These are phyloP conservation scores for Chiloscyllium punctatum DNA, from an alignment of 2,797 vertebrate genomes.

Conservation along the genomic window DNA sequence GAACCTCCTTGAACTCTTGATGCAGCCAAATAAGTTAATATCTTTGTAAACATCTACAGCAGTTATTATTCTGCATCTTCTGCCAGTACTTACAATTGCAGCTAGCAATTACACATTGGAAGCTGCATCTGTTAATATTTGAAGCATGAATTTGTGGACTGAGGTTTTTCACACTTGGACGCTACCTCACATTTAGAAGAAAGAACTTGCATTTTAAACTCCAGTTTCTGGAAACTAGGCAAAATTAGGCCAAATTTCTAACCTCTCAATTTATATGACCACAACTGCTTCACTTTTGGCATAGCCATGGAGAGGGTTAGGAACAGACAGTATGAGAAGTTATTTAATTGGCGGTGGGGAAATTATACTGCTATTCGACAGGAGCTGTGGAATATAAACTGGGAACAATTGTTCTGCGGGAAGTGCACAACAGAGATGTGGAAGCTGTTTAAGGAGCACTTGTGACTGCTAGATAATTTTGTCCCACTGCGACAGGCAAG, in stretches of 20 bases:
- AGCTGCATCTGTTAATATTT: neutral
- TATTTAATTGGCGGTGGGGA: too few species aligned
- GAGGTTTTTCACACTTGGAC: neutral
- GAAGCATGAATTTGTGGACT: neutral
- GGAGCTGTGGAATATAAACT: too few species aligned
- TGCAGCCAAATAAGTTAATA: neutral
- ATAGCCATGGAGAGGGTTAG: too few species aligned
- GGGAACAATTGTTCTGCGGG: too few species aligned
- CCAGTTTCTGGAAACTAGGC: neutral
- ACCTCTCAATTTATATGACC: neutral
- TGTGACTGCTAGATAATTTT: too few species aligned
- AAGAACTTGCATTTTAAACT: neutral
- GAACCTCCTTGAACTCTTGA: neutral
- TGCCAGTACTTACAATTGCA: neutral
- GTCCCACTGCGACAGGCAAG: too few species aligned
- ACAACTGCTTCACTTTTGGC: too few species aligned
- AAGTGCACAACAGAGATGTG: too few species aligned
- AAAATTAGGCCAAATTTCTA: neutral
- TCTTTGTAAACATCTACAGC: neutral
- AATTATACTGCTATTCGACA: too few species aligned
- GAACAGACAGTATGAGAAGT: too few species aligned
- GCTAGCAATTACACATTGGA: neutral
- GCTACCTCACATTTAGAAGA: neutral
- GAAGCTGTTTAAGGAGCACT: too few species aligned
- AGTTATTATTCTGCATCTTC: neutral